Evolutionary conservation across 2,888 invertebrate genomes (phyloP).

Genomic region (Cerastis leucographa): DNA sequence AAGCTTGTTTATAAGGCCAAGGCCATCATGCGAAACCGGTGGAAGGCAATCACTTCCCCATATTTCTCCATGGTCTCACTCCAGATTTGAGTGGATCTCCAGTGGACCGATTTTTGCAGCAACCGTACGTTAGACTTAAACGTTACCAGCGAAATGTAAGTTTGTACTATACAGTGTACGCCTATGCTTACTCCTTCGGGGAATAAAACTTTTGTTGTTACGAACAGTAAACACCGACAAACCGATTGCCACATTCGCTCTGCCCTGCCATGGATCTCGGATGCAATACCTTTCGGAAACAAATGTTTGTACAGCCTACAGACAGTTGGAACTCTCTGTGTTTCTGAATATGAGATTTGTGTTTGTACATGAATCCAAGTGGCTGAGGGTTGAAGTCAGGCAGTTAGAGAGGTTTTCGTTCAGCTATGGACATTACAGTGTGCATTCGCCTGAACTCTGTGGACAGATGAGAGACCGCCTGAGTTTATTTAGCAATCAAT

Average conservation of each 20-base stretch:
- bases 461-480: background rate
- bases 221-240: constrained; percentile 1
- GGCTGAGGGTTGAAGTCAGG: background rate
- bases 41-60: too few species aligned
- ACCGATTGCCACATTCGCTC: background rate
- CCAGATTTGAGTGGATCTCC: too few species aligned
- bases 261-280: background rate
- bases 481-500: background rate
- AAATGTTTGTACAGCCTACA: constrained; percentile 7
- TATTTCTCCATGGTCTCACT: too few species aligned
- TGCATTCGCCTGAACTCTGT: background rate
- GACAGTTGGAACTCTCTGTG: background rate
- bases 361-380: constrained; percentile 8
- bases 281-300: background rate
- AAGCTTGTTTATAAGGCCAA: too few species aligned
- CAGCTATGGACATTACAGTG: background rate
- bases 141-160: too few species aligned
- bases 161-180: too few species aligned
- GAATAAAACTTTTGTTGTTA: background rate
- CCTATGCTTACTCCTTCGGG: too few species aligned
- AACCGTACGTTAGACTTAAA: too few species aligned
- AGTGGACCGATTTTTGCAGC: too few species aligned
- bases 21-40: too few species aligned
- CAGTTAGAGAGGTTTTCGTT: background rate
- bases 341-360: constrained; percentile 4